These are phyloP conservation scores for Ia io DNA, from an alignment of 2,113 vertebrate species.

Conservation along the genomic window DNA sequence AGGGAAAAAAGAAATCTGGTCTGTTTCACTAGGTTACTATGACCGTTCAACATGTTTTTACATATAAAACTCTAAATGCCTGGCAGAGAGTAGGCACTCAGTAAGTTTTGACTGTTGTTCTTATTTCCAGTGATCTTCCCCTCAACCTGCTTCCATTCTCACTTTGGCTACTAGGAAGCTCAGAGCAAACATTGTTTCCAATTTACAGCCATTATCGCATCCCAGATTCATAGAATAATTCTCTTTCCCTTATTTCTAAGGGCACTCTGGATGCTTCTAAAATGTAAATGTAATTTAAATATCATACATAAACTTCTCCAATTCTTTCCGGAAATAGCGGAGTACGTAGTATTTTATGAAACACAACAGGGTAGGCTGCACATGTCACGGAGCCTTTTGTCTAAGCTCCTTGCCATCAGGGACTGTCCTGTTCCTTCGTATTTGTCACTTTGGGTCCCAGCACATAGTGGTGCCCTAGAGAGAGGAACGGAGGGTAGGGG, in stretches of 20 bases:
- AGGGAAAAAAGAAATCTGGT: neutral
- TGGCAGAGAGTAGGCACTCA: neutral
- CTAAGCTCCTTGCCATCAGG: neutral
- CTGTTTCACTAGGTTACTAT: neutral
- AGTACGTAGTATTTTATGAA: neutral
- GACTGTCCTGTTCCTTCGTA: neutral
- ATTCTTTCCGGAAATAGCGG: neutral
- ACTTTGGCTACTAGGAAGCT: slow-evolving; percentile 29
- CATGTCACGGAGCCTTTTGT: neutral
- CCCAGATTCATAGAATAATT: neutral
- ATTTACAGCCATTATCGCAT: neutral
- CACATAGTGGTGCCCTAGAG: neutral
- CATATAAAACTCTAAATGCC: neutral
- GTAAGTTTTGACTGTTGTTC: neutral
- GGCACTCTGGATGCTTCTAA: neutral
- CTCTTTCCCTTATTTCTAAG: neutral
- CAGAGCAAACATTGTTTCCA: neutral
- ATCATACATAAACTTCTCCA: neutral
- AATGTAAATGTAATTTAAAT: neutral
- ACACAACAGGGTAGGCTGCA: neutral
- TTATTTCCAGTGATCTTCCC: neutral
- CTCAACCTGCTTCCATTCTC: neutral
- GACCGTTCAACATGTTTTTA: neutral
- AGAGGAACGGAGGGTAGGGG: neutral
- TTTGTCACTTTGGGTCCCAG: neutral